phyloP scores from a whole-genome alignment of 2,113 vertebrate genomes.

The Cepphus grylle region DNA sequence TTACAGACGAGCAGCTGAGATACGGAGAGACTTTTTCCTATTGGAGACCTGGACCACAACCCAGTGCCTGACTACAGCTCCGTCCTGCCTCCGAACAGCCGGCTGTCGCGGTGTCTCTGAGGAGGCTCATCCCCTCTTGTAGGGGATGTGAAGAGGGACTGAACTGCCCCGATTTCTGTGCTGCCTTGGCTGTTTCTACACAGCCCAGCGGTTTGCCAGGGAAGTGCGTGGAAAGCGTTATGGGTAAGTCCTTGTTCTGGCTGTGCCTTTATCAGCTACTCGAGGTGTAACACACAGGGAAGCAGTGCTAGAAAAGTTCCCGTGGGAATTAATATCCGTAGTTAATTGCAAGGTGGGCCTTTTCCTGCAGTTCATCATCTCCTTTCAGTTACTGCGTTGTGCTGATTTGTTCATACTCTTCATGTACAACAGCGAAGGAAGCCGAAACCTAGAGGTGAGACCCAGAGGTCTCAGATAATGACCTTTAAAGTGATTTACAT shows the following conservation, averaged over 20 bases:
- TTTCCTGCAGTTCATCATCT: neutral
- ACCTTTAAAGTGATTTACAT: neutral
- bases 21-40: neutral
- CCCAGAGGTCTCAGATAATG: neutral
- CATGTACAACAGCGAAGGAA: accelerated
- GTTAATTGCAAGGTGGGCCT: neutral
- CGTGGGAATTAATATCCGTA: accelerated
- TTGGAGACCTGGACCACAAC: neutral
- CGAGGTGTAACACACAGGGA: neutral
- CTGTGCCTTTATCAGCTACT: neutral
- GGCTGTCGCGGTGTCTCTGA: neutral
- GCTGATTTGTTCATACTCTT: neutral
- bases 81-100: neutral
- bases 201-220: neutral
- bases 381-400: neutral
- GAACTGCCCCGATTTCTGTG: neutral
- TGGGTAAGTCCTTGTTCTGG: too few relatives aligned
- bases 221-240: too few relatives aligned
- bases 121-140: neutral
- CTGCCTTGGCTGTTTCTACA: accelerated
- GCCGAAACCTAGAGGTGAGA: neutral
- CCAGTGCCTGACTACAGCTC: neutral
- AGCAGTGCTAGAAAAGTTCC: neutral
- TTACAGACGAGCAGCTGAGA: neutral
- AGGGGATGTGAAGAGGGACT: neutral